phyloP scores from a whole-genome alignment of 2,113 vertebrate species.

The Illadopsis cleaveri region DNA sequence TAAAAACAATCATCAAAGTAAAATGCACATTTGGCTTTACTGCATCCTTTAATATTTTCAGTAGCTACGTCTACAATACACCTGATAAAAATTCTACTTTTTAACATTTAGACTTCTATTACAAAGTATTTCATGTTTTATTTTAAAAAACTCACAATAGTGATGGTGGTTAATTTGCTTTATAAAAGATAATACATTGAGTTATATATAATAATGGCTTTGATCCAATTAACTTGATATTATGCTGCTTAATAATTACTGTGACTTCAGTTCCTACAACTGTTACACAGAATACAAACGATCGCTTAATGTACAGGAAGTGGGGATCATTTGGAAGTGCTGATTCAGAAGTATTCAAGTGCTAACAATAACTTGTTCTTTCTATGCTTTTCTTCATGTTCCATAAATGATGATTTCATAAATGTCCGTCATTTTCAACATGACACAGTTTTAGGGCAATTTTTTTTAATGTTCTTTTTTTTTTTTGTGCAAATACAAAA shows the following conservation, averaged over 20 bases:
- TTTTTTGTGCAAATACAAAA: conserved; percentile 42
- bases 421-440: background rate
- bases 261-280: conserved; percentile 42
- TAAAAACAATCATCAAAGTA: background rate
- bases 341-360: conserved; percentile 72
- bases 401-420: background rate
- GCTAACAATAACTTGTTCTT: conserved; percentile 57
- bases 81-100: background rate
- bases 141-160: background rate
- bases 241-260: conserved; percentile 38
- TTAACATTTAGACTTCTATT: background rate
- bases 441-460: background rate
- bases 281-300: conserved; percentile 38
- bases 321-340: conserved; percentile 62
- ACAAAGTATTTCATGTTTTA: background rate
- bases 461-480: background rate
- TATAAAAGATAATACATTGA: conserved; percentile 43
- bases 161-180: conserved; percentile 25
- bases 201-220: conserved; percentile 54
- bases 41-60: background rate
- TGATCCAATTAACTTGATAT: conserved; percentile 20
- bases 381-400: background rate
- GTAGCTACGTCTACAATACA: background rate
- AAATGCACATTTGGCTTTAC: conserved; percentile 10
- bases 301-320: background rate